These are phyloP conservation scores for Chamaedrilus cognettii DNA, from an alignment of 2,888 invertebrate genomes.

Conservation along the genomic window DNA sequence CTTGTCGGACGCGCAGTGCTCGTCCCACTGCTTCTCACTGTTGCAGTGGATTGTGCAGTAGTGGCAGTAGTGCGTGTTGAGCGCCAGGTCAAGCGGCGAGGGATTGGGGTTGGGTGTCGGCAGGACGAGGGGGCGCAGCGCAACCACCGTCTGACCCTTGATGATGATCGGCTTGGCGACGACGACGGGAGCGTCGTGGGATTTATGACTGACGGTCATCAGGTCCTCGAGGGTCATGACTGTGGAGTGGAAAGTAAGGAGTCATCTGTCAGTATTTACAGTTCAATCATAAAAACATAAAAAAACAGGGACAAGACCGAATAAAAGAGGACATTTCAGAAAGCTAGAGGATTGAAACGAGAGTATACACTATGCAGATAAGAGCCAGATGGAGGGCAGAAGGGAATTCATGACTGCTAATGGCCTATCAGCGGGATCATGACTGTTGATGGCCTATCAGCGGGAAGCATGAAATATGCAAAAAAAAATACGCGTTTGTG, in stretches of 20 bases:
- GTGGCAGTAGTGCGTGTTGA: slow-evolving; percentile 48
- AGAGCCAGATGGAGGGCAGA: no score
- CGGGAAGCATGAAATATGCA: no score
- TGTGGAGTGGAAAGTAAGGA: slow-evolving; percentile 28
- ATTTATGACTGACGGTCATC: slow-evolving; percentile 23
- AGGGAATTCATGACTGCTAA: no score
- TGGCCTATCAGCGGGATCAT: no score
- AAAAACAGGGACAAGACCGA: no score
- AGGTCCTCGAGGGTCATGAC: slow-evolving; percentile 42
- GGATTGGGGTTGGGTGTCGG: background rate
- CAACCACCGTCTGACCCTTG: slow-evolving; percentile 49
- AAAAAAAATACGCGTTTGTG: no score
- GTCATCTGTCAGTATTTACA: no score
- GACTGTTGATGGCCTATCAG: no score
- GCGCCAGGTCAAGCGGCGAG: slow-evolving; percentile 42
- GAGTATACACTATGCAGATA: no score
- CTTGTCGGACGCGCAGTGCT: slow-evolving; percentile 51
- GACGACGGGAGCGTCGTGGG: slow-evolving; percentile 34
- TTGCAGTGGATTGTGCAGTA: slow-evolving; percentile 44
- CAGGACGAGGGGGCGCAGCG: slow-evolving; percentile 24
- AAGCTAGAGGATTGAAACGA: no score
- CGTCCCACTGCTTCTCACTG: slow-evolving; percentile 53
- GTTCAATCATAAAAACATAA: no score
- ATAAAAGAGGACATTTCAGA: no score
- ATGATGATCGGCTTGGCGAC: slow-evolving; percentile 42